Conservation (phyloP, 2,888 invertebrate genomes). For the Athalia cordata region DNA sequence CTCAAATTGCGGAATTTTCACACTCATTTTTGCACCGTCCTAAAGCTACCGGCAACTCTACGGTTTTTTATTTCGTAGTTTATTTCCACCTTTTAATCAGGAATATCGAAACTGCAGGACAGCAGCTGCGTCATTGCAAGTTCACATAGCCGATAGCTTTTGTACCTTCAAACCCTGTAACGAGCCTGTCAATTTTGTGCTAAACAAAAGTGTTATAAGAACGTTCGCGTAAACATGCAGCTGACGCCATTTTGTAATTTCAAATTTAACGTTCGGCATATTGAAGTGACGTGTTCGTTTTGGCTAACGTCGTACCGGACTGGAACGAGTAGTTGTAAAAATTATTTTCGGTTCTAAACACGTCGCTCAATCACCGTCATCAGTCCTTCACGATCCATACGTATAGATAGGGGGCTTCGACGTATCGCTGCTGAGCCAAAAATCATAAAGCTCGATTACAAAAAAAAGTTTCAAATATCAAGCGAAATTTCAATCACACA, state of each 20-base stretch:
- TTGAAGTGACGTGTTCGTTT: neutral
- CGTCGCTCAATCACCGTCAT: too few relatives aligned
- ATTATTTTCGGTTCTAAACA: too few relatives aligned
- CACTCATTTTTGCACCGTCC: too few relatives aligned
- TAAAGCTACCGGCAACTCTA: too few relatives aligned
- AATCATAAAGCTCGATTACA: too few relatives aligned
- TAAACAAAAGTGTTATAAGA: conserved; percentile 1
- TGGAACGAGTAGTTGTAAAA: neutral
- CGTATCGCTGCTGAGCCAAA: too few relatives aligned
- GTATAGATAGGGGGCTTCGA: too few relatives aligned
- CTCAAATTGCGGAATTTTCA: too few relatives aligned
- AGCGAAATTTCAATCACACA: too few relatives aligned
- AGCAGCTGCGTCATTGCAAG: neutral
- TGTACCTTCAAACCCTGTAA: neutral
- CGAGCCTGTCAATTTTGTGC: conserved; percentile 7
- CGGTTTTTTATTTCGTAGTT: neutral
- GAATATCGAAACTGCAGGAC: neutral
- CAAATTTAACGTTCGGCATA: conserved; percentile 22
- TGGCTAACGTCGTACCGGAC: neutral
- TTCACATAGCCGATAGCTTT: conserved; percentile 7
- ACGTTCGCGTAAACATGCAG: conserved; percentile 31
- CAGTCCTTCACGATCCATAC: too few relatives aligned
- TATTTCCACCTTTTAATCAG: conserved; percentile 17
- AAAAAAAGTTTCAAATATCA: too few relatives aligned
- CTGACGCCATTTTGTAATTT: conserved; percentile 26